Evolutionary conservation across 2,888 invertebrate species (phyloP).

Genomic region (Bellardia bayeri): DNA sequence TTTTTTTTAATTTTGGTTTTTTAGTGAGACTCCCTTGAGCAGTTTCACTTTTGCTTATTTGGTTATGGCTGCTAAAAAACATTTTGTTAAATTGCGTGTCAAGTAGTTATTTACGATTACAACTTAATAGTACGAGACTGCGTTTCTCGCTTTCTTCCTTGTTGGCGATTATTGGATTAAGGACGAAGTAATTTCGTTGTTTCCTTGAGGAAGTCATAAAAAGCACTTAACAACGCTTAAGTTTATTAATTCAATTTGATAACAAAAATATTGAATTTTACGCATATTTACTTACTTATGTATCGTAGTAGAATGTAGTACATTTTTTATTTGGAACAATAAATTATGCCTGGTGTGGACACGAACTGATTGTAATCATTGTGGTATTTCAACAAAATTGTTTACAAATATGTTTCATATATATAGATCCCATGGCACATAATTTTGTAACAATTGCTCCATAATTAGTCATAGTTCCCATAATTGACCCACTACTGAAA

Average conservation of each 20-base stretch:
- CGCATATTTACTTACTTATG: background rate
- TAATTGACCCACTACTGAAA: too few species aligned
- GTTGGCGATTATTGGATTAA: slow-evolving; percentile 43
- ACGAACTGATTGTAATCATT: background rate
- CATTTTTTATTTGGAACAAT: background rate
- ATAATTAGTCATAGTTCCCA: too few species aligned
- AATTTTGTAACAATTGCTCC: too few species aligned
- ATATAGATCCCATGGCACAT: too few species aligned
- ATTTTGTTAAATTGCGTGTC: slow-evolving; percentile 72
- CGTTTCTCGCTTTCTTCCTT: slow-evolving; percentile 16
- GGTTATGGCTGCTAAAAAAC: slow-evolving; percentile 46
- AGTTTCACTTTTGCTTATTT: slow-evolving; percentile 32
- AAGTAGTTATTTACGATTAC: slow-evolving; percentile 72
- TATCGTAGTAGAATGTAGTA: background rate
- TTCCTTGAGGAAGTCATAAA: slow-evolving; percentile 34
- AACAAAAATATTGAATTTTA: slow-evolving; percentile 27
- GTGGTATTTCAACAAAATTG: background rate
- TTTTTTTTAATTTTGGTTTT: slow-evolving; percentile 24
- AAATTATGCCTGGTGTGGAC: background rate
- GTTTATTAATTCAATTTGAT: slow-evolving; percentile 52
- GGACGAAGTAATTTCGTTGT: slow-evolving; percentile 39
- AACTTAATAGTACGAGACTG: slow-evolving; percentile 64
- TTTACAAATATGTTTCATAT: too few species aligned
- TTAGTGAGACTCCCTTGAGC: slow-evolving; percentile 62
- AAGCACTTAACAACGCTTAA: slow-evolving; percentile 37